These are phyloP conservation scores for Apocrypta bakeri DNA, from an alignment of 1,140 invertebrate species.

Conservation along the genomic window DNA sequence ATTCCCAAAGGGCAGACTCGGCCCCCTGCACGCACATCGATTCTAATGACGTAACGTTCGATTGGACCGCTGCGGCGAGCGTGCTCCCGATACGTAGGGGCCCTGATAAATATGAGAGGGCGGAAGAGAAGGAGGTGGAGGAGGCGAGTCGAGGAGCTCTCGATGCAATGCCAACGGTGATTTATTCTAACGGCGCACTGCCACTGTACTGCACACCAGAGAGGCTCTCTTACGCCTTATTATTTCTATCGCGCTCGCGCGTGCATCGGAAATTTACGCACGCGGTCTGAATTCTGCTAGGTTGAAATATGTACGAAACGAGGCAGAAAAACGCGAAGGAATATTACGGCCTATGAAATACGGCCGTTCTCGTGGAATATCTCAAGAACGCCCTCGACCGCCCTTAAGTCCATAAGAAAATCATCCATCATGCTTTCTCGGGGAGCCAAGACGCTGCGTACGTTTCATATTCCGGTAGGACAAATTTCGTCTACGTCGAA, in stretches of 20 bases:
- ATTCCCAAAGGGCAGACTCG: conserved; percentile 56
- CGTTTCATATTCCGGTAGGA: too few relatives aligned
- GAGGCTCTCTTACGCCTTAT: too few relatives aligned
- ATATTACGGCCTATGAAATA: too few relatives aligned
- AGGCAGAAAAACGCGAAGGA: too few relatives aligned
- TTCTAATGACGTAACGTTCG: conserved; percentile 61
- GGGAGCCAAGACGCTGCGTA: background rate
- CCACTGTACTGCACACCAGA: background rate
- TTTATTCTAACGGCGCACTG: conserved; percentile 32
- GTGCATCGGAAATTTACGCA: background rate
- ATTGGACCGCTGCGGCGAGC: conserved; percentile 40
- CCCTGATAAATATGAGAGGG: conserved; percentile 11
- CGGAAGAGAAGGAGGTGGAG: background rate
- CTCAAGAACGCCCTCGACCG: too few relatives aligned
- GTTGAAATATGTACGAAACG: background rate
- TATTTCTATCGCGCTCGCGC: background rate
- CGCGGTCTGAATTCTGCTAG: too few relatives aligned
- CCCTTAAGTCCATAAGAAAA: background rate
- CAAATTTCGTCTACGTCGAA: background rate
- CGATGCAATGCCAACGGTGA: background rate
- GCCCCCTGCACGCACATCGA: conserved; percentile 52
- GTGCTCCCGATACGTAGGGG: background rate
- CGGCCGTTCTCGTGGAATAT: too few relatives aligned
- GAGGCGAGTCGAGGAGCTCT: background rate
- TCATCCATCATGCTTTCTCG: background rate